These are phyloP conservation scores for Tetramorium parvispinum DNA, from an alignment of 1,140 invertebrate species.

Conservation along the genomic window DNA sequence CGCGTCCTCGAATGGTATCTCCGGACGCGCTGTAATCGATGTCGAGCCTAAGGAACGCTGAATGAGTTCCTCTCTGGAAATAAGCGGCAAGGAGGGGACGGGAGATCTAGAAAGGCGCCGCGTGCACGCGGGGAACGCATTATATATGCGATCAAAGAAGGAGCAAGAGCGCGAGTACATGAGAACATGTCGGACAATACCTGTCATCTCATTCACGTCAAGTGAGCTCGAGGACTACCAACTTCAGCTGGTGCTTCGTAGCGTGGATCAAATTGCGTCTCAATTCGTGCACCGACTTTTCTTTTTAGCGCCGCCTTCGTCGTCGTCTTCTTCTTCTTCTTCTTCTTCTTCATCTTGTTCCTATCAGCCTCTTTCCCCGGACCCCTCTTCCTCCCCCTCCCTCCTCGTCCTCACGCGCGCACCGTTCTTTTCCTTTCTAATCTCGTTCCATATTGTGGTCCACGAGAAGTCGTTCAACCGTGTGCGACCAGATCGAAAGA, in stretches of 20 bases:
- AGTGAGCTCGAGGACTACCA: constrained; percentile 79
- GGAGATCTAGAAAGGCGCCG: constrained; percentile 68
- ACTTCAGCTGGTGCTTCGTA: constrained; percentile 74
- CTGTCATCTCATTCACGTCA: constrained; percentile 84
- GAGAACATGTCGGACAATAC: constrained; percentile 81
- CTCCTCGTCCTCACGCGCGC: not conserved
- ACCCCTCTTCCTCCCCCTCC: not conserved
- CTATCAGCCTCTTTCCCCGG: not conserved
- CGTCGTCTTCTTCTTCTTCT: constrained; percentile 26
- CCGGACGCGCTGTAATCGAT: constrained; percentile 43
- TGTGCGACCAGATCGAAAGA: constrained; percentile 32
- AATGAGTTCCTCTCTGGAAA: constrained; percentile 39
- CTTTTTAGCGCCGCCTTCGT: constrained; percentile 69
- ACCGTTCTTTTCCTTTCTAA: constrained; percentile 34
- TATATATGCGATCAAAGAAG: constrained; percentile 75
- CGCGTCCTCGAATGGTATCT: constrained; percentile 40
- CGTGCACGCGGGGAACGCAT: constrained; percentile 71
- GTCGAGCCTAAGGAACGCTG: constrained; percentile 46
- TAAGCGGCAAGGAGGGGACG: not conserved
- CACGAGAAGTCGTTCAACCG: constrained; percentile 41
- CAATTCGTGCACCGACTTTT: constrained; percentile 78
- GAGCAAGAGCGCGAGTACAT: constrained; percentile 75
- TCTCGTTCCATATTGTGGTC: constrained; percentile 35
- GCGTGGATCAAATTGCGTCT: constrained; percentile 82
- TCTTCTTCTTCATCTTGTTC: constrained; percentile 29